phyloP scores from a whole-genome alignment of 2,888 invertebrate species.

The Adelognathus sp. region DNA sequence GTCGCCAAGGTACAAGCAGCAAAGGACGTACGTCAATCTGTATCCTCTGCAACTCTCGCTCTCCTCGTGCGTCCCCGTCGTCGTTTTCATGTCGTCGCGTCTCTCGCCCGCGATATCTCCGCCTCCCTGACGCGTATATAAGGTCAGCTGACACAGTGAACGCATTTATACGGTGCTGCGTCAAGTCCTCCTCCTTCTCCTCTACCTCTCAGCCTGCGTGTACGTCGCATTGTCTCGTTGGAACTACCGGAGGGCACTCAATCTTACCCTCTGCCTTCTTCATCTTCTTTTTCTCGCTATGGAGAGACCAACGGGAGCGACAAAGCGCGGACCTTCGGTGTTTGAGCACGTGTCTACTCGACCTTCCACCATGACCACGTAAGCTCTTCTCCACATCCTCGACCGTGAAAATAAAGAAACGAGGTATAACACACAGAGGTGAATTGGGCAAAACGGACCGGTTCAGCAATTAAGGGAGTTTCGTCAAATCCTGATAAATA shows the following conservation, averaged over 20 bases:
- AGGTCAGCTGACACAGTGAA: slow-evolving; percentile 51
- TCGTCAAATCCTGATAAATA: too few relatives aligned
- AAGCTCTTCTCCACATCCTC: not conserved
- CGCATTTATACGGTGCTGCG: slow-evolving; percentile 50
- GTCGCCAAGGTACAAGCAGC: slow-evolving; percentile 24
- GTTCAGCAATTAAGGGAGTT: too few relatives aligned
- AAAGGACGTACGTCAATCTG: slow-evolving; percentile 46
- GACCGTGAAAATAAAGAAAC: not conserved
- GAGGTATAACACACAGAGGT: too few relatives aligned
- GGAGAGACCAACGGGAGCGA: not conserved
- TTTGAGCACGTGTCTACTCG: not conserved
- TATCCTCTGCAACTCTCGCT: slow-evolving; percentile 25
- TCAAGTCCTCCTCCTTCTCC: slow-evolving; percentile 35
- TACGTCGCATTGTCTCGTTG: slow-evolving; percentile 48
- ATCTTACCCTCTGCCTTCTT: slow-evolving; percentile 41
- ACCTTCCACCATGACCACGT: not conserved
- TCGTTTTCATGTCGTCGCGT: slow-evolving; percentile 33
- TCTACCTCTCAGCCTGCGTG: too few relatives aligned
- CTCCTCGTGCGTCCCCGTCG: slow-evolving; percentile 6
- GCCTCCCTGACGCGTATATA: slow-evolving; percentile 33
- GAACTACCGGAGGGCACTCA: slow-evolving; percentile 38
- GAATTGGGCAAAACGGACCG: too few relatives aligned
- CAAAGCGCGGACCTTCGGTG: not conserved
- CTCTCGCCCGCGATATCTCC: slow-evolving; percentile 36
- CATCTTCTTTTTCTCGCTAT: slow-evolving; percentile 22